Percentiles rank a stretch among this genome's conserved stretches.
phyloP scores from a whole-genome alignment of 2,113 vertebrate species.

The Aspidoscelis tigris region DNA sequence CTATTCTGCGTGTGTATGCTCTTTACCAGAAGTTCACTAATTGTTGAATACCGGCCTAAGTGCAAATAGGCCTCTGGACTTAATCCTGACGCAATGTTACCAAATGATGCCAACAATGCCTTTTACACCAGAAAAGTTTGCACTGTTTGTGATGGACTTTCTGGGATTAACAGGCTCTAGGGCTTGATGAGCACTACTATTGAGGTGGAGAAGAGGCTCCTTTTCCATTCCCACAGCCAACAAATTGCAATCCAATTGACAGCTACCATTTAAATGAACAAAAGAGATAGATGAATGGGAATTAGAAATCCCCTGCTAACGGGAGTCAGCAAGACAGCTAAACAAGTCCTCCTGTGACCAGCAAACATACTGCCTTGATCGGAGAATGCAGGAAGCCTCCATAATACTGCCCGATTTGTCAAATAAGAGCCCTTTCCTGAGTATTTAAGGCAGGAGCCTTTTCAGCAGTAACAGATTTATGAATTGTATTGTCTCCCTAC shows the following conservation, averaged over 20 bases:
- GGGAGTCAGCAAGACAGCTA: neutral
- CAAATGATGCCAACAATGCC: no score
- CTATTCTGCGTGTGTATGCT: no score
- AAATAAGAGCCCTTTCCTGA: neutral
- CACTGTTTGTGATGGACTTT: neutral
- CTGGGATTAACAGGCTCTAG: neutral
- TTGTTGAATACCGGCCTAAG: no score
- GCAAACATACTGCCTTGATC: neutral
- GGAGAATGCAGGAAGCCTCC: conserved; percentile 19
- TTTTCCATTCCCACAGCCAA: neutral
- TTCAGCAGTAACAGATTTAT: neutral
- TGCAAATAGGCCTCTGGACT: no score
- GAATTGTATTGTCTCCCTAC: conserved; percentile 17
- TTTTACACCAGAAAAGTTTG: no score
- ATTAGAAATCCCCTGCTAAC: neutral
- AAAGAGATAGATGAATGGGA: neutral
- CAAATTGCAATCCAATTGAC: neutral
- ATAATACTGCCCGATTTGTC: conserved; percentile 3
- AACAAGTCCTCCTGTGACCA: neutral
- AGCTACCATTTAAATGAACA: neutral
- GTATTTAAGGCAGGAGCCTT: neutral
- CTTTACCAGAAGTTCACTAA: no score
- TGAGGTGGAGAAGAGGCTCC: neutral
- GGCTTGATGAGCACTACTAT: neutral
- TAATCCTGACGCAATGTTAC: no score